Evolutionary conservation across 2,888 invertebrate species (phyloP).

Genomic region (Aporophyla lueneburgensis): DNA sequence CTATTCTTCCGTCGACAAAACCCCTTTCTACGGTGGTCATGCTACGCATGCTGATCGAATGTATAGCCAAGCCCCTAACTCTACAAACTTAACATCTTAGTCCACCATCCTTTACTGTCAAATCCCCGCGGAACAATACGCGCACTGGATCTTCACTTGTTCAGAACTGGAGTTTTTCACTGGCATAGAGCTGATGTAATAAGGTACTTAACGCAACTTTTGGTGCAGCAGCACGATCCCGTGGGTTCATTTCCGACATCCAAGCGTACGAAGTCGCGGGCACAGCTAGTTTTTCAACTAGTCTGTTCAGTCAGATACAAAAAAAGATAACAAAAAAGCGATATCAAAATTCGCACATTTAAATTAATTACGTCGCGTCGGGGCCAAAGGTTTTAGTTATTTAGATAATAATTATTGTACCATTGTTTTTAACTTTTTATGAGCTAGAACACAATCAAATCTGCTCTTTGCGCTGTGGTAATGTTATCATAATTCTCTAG

Average conservation of each 20-base stretch:
- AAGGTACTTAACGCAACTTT: no score
- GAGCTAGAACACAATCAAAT: background rate
- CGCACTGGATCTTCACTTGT: no score
- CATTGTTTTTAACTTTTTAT: background rate
- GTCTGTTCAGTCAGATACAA: background rate
- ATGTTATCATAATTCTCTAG: background rate
- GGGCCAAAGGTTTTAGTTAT: background rate
- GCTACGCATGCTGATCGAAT: background rate
- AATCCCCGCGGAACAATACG: no score
- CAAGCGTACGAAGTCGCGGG: no score
- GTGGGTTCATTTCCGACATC: no score
- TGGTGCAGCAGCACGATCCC: no score
- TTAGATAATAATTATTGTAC: background rate
- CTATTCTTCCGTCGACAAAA: no score
- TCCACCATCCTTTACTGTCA: background rate
- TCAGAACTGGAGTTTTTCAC: no score
- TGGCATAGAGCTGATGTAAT: no score
- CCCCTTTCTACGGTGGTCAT: no score
- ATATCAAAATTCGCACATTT: background rate
- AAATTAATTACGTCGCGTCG: conserved; percentile 6
- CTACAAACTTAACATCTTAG: background rate
- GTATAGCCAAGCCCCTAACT: background rate
- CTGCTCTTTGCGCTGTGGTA: background rate
- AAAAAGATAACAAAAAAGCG: background rate
- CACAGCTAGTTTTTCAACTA: background rate